These are phyloP conservation scores for Sebastes variabilis DNA, from an alignment of 2,797 vertebrate species.

Conservation along the genomic window DNA sequence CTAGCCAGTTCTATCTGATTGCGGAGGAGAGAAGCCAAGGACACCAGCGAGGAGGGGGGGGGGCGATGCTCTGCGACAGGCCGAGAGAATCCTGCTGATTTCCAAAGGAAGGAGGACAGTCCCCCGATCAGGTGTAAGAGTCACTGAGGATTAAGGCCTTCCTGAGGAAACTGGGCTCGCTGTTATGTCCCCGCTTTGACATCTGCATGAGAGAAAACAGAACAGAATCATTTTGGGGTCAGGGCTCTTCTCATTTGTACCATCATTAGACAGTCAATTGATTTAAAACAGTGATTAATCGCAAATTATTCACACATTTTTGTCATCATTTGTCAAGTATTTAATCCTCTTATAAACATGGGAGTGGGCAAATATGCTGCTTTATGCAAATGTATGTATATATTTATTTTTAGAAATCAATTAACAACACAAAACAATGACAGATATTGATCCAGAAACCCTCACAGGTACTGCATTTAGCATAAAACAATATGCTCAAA, in stretches of 20 bases:
- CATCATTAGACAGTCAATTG: background rate
- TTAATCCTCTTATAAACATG: too few relatives aligned
- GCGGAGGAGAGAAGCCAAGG: conserved; percentile 8
- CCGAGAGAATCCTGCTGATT: conserved; percentile 17
- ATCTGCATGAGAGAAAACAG: conserved; percentile 34
- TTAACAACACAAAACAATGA: too few relatives aligned
- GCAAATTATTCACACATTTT: too few relatives aligned
- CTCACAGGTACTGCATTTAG: too few relatives aligned
- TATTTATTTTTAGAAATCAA: too few relatives aligned
- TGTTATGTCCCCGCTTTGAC: conserved; percentile 8
- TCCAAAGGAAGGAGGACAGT: conserved; percentile 27
- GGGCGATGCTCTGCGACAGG: background rate
- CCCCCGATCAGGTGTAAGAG: conserved; percentile 17
- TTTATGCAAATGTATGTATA: too few relatives aligned
- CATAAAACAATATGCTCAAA: too few relatives aligned
- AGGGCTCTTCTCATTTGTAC: background rate
- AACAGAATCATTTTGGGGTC: background rate
- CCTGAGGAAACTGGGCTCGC: conserved; percentile 46
- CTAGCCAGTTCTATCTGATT: background rate
- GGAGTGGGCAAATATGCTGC: too few relatives aligned
- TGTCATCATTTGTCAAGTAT: too few relatives aligned
- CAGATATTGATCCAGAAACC: too few relatives aligned
- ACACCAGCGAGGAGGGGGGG: conserved; percentile 16
- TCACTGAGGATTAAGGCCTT: conserved; percentile 45
- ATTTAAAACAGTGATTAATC: too few relatives aligned